Conservation (phyloP, 2,888 invertebrate genomes). For the Eupithecia subfuscata region DNA sequence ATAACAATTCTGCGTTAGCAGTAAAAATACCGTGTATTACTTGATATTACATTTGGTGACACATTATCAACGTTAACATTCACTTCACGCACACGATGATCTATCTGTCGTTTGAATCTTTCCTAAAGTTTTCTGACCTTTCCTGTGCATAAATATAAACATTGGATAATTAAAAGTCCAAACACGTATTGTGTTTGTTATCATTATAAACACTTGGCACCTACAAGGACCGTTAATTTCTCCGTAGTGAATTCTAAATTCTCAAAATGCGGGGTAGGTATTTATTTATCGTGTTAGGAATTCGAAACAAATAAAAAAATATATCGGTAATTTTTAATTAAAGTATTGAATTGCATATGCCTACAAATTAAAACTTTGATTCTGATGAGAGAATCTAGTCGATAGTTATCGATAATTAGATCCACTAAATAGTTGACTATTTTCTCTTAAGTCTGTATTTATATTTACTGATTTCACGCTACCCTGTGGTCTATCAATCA, state of each 20-base stretch:
- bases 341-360: not conserved
- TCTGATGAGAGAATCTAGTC: not conserved
- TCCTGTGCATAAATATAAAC: constrained; percentile 19
- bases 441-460: not conserved
- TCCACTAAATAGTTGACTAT: not conserved
- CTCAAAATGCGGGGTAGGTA: not conserved
- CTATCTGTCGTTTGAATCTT: constrained; percentile 25
- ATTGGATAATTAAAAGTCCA: constrained; percentile 38
- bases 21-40: not conserved
- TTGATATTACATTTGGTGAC: constrained; percentile 11
- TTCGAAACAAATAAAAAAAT: not conserved
- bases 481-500: not conserved
- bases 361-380: not conserved
- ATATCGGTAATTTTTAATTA: too few species aligned
- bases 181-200: constrained; percentile 24
- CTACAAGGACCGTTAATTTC: constrained; percentile 37
- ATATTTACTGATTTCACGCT: not conserved
- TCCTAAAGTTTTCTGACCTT: constrained; percentile 43
- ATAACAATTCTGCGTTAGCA: not conserved
- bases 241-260: not conserved
- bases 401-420: not conserved
- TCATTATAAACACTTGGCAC: constrained; percentile 36
- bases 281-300: too few species aligned
- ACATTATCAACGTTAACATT: constrained; percentile 26
- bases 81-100: constrained; percentile 22